phyloP scores from a whole-genome alignment of 1,140 invertebrate genomes.

The Lepidotrigona ventralis region DNA sequence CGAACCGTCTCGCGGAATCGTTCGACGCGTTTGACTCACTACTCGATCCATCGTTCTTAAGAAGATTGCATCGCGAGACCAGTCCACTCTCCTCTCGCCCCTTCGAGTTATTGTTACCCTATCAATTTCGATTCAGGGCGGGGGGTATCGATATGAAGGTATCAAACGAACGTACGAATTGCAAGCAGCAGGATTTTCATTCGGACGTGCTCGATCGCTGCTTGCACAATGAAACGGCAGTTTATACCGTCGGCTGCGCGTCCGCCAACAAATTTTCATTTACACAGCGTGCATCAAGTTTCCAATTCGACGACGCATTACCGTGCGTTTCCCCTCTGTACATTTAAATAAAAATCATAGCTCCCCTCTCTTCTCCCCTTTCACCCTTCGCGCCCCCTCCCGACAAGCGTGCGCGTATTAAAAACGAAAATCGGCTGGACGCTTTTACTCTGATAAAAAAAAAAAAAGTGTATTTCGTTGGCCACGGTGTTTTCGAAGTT shows the following conservation, averaged over 20 bases:
- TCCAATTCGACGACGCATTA: slow-evolving; percentile 45
- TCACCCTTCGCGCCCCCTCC: background rate
- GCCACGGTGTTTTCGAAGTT: slow-evolving; percentile 26
- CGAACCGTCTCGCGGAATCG: background rate
- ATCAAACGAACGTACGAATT: slow-evolving; percentile 8
- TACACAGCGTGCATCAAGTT: slow-evolving; percentile 51
- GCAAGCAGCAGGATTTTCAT: slow-evolving; percentile 28
- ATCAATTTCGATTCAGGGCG: background rate
- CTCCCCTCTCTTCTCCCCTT: background rate
- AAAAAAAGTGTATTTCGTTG: slow-evolving; percentile 28
- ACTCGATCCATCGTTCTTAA: background rate
- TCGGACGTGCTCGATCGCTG: slow-evolving; percentile 17
- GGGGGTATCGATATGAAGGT: background rate
- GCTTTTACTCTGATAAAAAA: slow-evolving; percentile 28
- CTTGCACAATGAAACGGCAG: slow-evolving; percentile 30
- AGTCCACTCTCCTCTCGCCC: accelerated
- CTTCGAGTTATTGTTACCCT: background rate
- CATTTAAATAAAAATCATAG: slow-evolving; percentile 46
- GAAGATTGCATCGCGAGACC: too few relatives aligned
- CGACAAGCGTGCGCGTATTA: slow-evolving; percentile 22
- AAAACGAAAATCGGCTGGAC: slow-evolving; percentile 40
- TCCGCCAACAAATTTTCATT: slow-evolving; percentile 59
- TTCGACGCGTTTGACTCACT: background rate
- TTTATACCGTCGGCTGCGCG: slow-evolving; percentile 38
- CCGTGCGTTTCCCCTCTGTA: background rate